Base-by-base conservation (phyloP, 2,113 vertebrate genomes). In the Columbina picui region DNA sequence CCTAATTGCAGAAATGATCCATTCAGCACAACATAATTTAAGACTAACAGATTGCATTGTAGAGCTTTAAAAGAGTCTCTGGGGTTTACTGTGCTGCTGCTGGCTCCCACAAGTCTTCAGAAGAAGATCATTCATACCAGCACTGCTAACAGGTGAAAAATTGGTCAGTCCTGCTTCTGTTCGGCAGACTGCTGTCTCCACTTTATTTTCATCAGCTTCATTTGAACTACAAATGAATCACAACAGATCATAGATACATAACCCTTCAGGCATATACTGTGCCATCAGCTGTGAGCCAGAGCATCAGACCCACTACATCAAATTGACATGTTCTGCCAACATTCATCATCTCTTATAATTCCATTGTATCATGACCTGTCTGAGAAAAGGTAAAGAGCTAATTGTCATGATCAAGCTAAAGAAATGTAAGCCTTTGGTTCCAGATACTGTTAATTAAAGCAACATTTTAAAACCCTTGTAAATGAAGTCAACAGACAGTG, bases 1-100 rank as follows among this genome's bases (percentile, higher is more conserved):
- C 49, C 43, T 91, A 93, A 96, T 94, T 89, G 93, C 63, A 88
- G 34, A 93, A 75, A 94, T 38, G 18, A 95, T 88, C 83, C 47
- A 78, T 91, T 70, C 87, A 84, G 76, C 75, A 94, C 90, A 87
- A 41, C n/a, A 55, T 68, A 52, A 95, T 96, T 91, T 70, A 84
- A 88, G 41, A 90, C 57, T 30, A 91, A 81, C 26, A 90, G 84
- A 53, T 57, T 71, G 41, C 8, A 52, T 14, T 26, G 45, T 29
- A 70, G 18, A 86, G n/a, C 63, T 94, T 91, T 64, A 83, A 53
- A 60, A 32, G 84, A 43, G 16, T 32, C 39, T 77, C 67, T 56
- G 14, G 26, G 20, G 34, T 73, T 90, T 93, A 59, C 13, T 32
- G 30, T 32, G 25, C 41, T 55, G 36, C 52, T 50, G 65, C 84